These are phyloP conservation scores for Himalopsyche tibetana DNA, from an alignment of 2,888 invertebrate species.

Conservation along the genomic window DNA sequence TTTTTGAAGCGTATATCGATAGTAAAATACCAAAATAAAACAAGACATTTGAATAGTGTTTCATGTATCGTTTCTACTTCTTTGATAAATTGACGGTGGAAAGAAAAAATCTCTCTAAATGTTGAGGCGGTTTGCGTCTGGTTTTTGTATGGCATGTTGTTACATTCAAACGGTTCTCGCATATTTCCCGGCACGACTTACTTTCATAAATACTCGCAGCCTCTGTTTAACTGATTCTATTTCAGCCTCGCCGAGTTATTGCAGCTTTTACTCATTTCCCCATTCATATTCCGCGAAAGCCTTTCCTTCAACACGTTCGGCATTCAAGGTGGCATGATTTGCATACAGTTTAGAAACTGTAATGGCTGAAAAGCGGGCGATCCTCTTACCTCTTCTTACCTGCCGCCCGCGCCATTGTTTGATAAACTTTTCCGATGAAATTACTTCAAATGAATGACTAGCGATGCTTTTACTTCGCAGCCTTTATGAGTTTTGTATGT, in stretches of 20 bases:
- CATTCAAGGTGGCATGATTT: constrained; percentile 60
- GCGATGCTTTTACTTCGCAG: constrained; percentile 11
- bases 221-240: constrained; percentile 53
- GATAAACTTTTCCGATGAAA: constrained; percentile 62
- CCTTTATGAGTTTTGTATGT: constrained; percentile 4
- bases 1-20: too few relatives aligned
- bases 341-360: constrained; percentile 65
- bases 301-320: constrained; percentile 60
- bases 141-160: constrained; percentile 57
- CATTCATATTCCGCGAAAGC: constrained; percentile 61
- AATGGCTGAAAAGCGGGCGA: constrained; percentile 55
- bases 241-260: constrained; percentile 59
- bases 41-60: too few relatives aligned
- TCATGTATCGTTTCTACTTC: too few relatives aligned
- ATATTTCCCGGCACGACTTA: constrained; percentile 60
- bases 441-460: constrained; percentile 54
- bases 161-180: constrained; percentile 64
- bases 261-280: constrained; percentile 62
- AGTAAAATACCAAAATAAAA: too few relatives aligned
- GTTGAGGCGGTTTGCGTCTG: constrained; percentile 50
- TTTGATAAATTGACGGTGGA: too few relatives aligned
- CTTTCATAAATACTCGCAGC: constrained; percentile 59
- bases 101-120: too few relatives aligned
- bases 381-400: constrained; percentile 52
- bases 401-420: constrained; percentile 58